phyloP scores from a whole-genome alignment of 1,140 invertebrate species.

The Zaprionus kolodkinae region DNA sequence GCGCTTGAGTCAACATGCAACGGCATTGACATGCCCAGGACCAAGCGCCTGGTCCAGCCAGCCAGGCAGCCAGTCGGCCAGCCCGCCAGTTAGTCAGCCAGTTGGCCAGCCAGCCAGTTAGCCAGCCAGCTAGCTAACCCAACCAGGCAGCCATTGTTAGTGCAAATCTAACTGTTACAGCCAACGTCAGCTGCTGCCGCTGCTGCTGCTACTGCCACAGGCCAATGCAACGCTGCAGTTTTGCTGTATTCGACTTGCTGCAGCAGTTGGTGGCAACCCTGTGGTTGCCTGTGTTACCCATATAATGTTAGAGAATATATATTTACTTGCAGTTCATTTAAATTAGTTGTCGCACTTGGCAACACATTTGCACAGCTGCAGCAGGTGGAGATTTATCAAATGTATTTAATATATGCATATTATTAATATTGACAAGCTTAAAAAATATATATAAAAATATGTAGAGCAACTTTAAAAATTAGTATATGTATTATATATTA shows the following conservation, averaged over 20 bases:
- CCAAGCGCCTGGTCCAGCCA: slow-evolving; percentile 1
- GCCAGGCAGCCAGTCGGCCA: neutral
- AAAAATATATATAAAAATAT: no score
- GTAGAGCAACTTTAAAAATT: no score
- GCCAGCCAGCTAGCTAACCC: neutral
- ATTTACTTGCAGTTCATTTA: slow-evolving; percentile 34
- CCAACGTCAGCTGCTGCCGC: slow-evolving; percentile 27
- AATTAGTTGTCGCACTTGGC: slow-evolving; percentile 16
- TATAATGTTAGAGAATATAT: slow-evolving; percentile 23
- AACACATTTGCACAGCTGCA: neutral
- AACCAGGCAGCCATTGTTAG: slow-evolving; percentile 59
- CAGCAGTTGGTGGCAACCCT: slow-evolving; percentile 23
- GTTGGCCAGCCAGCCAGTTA: neutral
- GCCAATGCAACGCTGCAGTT: slow-evolving; percentile 56
- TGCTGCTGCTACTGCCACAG: slow-evolving; percentile 20
- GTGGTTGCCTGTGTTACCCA: slow-evolving; percentile 22
- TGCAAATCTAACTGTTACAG: slow-evolving; percentile 54
- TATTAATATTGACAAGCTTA: no score
- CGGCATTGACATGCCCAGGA: slow-evolving; percentile 61
- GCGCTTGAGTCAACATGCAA: slow-evolving; percentile 68
- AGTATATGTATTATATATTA: no score
- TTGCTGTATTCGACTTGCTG: neutral
- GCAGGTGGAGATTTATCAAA: no score
- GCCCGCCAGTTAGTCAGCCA: neutral
- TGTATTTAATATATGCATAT: no score